Conservation (phyloP, 2,113 vertebrate species). For the Verasper variegatus region DNA sequence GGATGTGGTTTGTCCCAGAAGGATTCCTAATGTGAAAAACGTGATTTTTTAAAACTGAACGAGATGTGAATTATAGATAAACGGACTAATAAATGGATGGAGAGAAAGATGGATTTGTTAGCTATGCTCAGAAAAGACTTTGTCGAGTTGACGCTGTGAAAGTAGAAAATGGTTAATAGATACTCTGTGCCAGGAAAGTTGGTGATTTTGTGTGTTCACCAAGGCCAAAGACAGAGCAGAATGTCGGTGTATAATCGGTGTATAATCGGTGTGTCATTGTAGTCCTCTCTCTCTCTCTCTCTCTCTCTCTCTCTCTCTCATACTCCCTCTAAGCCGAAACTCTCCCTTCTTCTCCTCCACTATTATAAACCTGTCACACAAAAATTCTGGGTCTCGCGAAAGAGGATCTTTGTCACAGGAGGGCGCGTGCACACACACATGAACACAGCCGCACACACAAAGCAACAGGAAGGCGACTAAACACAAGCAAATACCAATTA, state of each 20-base stretch:
- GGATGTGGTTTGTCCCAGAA: constrained; percentile 19
- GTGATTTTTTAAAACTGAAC: constrained; percentile 10
- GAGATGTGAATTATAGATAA: constrained; percentile 11
- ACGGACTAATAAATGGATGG: background rate
- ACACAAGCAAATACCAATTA: constrained; percentile 68
- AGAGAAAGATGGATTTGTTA: constrained; percentile 9
- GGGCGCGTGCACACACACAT: constrained; percentile 3
- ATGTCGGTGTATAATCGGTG: background rate
- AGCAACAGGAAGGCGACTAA: constrained; percentile 63
- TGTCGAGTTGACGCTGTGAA: constrained; percentile 25
- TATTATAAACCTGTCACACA: constrained; percentile 63
- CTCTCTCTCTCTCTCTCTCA: background rate
- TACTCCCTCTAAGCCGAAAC: constrained; percentile 6
- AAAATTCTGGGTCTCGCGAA: constrained; percentile 44
- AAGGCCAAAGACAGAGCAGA: background rate
- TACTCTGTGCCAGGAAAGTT: background rate
- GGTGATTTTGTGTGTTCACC: background rate
- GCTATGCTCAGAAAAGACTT: background rate
- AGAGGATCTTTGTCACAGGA: constrained; percentile 57
- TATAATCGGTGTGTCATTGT: background rate
- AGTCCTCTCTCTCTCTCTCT: background rate
- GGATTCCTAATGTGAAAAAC: constrained; percentile 29
- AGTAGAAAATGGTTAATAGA: background rate
- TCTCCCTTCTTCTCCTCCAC: constrained; percentile 23
- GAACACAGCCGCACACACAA: constrained; percentile 44